Conservation (phyloP, 2,797 vertebrate genomes). For the Semotilus atromaculatus region DNA sequence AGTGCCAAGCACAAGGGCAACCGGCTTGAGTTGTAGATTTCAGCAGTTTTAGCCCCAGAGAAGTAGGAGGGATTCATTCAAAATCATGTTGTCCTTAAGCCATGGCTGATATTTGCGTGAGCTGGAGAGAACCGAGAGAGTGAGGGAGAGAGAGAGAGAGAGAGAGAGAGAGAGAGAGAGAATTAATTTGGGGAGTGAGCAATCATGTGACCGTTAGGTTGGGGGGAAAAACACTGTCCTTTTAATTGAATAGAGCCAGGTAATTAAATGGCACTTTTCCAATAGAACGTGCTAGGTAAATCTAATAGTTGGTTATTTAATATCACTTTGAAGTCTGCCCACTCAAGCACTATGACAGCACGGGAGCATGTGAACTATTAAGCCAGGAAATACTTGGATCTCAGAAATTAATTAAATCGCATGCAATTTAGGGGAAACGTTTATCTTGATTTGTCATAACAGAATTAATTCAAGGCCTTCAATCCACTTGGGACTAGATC, state of each 20-base stretch:
- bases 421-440: slow-evolving; percentile 99
- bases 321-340: slow-evolving; percentile 99
- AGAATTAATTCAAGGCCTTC: slow-evolving; percentile 99
- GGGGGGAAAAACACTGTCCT: slow-evolving; percentile 84
- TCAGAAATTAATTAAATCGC: slow-evolving; percentile 99
- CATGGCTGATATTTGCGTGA: slow-evolving; percentile 70
- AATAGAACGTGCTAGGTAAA: slow-evolving; percentile 99
- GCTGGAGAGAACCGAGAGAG: slow-evolving; percentile 67
- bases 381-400: slow-evolving; percentile 88
- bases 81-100: slow-evolving; percentile 71
- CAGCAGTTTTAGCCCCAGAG: slow-evolving; percentile 48
- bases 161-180: slow-evolving; percentile 53
- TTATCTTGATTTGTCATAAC: slow-evolving; percentile 99
- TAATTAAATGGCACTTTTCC: slow-evolving; percentile 99
- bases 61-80: slow-evolving; percentile 58
- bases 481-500: slow-evolving; percentile 99
- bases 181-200: slow-evolving; percentile 91
- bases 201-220: slow-evolving; percentile 91
- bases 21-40: slow-evolving; percentile 45
- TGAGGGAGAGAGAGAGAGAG: slow-evolving; percentile 36
- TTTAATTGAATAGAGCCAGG: slow-evolving; percentile 99
- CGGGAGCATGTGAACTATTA: slow-evolving; percentile 98
- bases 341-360: slow-evolving; percentile 97
- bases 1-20: slow-evolving; percentile 51
- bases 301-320: slow-evolving; percentile 99